phyloP scores from a whole-genome alignment of 2,113 vertebrate species.

The Octodon degus region DNA sequence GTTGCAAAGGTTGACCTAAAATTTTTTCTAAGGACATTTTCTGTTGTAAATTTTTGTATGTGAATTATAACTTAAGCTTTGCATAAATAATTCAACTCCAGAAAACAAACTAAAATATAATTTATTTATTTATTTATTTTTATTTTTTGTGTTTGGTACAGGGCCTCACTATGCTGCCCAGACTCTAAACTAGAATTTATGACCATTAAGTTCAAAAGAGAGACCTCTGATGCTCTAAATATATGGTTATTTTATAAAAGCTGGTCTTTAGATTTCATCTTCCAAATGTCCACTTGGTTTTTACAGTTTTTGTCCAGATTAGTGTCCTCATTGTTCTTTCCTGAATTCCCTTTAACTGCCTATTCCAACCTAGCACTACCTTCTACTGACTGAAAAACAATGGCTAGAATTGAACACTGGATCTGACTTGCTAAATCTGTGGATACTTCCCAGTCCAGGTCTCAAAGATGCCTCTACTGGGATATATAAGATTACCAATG shows the following conservation, averaged over 20 bases:
- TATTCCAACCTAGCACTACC: not conserved
- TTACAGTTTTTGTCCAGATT: not conserved
- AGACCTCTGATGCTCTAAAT: not conserved
- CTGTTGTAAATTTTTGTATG: not conserved
- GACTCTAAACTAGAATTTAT: slow-evolving; percentile 5
- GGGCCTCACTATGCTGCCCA: too few species aligned
- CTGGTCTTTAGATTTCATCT: not conserved
- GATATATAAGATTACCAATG: too few species aligned
- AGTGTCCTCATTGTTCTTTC: not conserved
- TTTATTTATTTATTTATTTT: too few species aligned
- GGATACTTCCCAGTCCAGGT: not conserved
- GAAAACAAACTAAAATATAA: not conserved
- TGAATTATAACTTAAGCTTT: not conserved
- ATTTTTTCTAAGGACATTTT: slow-evolving; percentile 28
- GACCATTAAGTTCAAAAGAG: not conserved
- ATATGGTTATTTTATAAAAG: not conserved
- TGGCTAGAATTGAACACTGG: not conserved
- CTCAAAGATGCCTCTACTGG: fast-evolving
- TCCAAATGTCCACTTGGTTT: not conserved
- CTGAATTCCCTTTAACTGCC: not conserved
- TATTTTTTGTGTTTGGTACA: too few species aligned
- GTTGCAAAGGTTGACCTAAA: not conserved
- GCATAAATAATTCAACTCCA: not conserved
- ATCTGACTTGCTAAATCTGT: not conserved
- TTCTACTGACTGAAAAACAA: not conserved